Percentiles rank a stretch among this genome's conserved stretches.
phyloP scores from a whole-genome alignment of 2,113 vertebrate genomes.

The Ranitomeya imitator region DNA sequence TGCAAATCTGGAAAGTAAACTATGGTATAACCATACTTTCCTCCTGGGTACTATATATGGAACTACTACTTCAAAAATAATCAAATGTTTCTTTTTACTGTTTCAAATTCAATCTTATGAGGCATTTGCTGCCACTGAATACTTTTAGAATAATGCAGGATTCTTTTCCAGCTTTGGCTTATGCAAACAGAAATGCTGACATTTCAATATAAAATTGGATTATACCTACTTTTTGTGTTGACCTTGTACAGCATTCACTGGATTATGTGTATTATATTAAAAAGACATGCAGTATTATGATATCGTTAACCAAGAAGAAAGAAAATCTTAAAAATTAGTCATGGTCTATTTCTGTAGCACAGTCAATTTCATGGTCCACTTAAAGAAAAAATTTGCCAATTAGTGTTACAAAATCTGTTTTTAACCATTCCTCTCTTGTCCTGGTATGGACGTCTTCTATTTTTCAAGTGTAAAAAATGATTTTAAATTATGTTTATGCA shows the following conservation, averaged over 20 bases:
- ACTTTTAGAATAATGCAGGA: too few relatives aligned
- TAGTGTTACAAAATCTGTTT: neutral
- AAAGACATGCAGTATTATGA: neutral
- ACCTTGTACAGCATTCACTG: neutral
- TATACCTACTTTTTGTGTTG: neutral
- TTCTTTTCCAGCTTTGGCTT: neutral
- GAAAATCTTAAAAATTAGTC: slow-evolving; percentile 27
- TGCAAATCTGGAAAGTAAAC: too few relatives aligned
- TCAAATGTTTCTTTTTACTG: too few relatives aligned
- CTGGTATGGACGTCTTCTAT: neutral
- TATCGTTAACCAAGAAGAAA: neutral
- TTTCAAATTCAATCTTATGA: too few relatives aligned
- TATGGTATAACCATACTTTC: too few relatives aligned
- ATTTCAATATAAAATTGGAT: neutral
- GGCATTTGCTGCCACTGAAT: too few relatives aligned
- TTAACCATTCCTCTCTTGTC: neutral
- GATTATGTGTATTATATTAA: slow-evolving; percentile 21
- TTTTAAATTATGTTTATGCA: neutral
- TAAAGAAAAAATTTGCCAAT: slow-evolving; percentile 23
- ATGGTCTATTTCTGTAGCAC: slow-evolving; percentile 17
- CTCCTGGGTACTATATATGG: too few relatives aligned
- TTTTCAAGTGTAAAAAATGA: neutral
- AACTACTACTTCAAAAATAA: too few relatives aligned
- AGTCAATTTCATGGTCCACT: slow-evolving; percentile 42
- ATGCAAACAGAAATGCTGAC: neutral